Evolutionary conservation across 2,797 vertebrate species (phyloP).

Genomic region (Peromyscus nudipes): DNA sequence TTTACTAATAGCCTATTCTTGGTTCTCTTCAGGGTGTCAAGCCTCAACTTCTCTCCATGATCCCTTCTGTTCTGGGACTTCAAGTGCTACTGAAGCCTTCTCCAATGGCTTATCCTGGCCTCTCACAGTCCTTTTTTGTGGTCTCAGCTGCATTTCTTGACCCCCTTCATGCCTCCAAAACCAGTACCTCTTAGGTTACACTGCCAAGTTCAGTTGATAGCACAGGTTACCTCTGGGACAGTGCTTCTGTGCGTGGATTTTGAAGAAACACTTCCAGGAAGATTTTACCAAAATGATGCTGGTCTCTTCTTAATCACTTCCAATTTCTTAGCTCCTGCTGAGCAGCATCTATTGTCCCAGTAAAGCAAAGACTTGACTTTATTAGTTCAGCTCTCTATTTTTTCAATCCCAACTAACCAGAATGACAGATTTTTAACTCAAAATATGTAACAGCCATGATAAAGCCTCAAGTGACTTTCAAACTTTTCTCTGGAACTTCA

Average conservation of each 20-base stretch:
- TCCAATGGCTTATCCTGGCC: not conserved
- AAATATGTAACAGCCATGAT: not conserved
- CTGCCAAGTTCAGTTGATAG: not conserved
- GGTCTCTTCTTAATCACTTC: not conserved
- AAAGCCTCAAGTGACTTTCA: not conserved
- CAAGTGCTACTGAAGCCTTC: not conserved
- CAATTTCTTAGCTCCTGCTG: not conserved
- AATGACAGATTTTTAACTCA: not conserved
- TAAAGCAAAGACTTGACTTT: not conserved
- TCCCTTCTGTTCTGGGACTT: not conserved
- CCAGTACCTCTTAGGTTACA: not conserved
- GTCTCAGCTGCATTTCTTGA: not conserved
- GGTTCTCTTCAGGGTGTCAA: not conserved
- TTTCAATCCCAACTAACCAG: not conserved
- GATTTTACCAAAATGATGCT: not conserved
- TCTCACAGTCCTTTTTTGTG: not conserved
- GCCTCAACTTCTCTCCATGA: not conserved
- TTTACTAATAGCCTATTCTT: not conserved
- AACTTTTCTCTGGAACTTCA: not conserved
- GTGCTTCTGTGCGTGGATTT: not conserved
- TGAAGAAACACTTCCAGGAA: not conserved
- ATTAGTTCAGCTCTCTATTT: not conserved
- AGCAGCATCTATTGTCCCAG: not conserved
- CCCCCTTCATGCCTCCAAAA: not conserved
- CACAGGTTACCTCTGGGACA: not conserved